Percentiles rank a stretch among this genome's conserved stretches.
phyloP scores from a whole-genome alignment of 1,140 invertebrate genomes.

The Potamilus streckersoni region DNA sequence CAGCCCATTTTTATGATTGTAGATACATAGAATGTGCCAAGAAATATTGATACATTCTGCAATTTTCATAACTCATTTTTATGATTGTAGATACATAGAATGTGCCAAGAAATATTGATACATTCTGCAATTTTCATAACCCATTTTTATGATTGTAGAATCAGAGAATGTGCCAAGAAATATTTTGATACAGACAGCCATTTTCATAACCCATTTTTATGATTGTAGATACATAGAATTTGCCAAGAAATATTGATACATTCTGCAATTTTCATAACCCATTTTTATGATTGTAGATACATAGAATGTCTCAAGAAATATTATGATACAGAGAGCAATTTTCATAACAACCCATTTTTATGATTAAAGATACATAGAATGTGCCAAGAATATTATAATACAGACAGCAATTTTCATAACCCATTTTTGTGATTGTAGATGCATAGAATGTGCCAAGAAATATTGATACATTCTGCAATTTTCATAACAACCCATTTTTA shows the following conservation, averaged over 20 bases:
- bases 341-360: not conserved
- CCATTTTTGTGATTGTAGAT: conserved; percentile 47
- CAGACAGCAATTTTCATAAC: not conserved
- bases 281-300: conserved; percentile 63
- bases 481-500: not conserved
- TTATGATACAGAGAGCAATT: not conserved
- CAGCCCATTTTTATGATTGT: conserved; percentile 8
- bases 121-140: not conserved
- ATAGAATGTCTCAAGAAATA: conserved; percentile 78
- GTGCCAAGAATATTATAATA: conserved; percentile 73
- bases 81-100: conserved; percentile 71
- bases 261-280: not conserved
- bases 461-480: not conserved
- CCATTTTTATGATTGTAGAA: conserved; percentile 47
- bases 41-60: conserved; percentile 48
- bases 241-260: conserved; percentile 71
- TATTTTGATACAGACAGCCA: too few species aligned
- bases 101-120: conserved; percentile 73
- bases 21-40: conserved; percentile 77
- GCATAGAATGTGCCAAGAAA: conserved; percentile 78
- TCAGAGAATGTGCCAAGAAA: conserved; percentile 79
- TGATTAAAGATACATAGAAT: conserved; percentile 71
- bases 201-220: not conserved
- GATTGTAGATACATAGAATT: conserved; percentile 73
- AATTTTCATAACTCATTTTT: not conserved